A percentile compares a stretch with the other conserved stretches of the same genome.
These are phyloP conservation scores for Catharus bicknelli DNA, from an alignment of 2,113 vertebrate species.

Conservation along the genomic window DNA sequence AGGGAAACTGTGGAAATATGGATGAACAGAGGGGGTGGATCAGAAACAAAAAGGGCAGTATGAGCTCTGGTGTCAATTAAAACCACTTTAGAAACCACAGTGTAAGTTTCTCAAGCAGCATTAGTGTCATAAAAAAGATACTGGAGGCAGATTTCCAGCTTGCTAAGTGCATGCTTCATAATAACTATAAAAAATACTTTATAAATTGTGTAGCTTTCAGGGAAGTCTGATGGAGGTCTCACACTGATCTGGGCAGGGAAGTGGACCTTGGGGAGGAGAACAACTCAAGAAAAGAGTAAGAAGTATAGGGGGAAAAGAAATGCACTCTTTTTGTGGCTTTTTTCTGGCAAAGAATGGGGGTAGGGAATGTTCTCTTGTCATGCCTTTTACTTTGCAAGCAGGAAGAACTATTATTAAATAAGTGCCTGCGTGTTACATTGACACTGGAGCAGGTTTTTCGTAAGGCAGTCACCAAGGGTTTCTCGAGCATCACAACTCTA, in stretches of 20 bases:
- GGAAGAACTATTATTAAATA: not conserved
- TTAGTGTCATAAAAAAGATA: not conserved
- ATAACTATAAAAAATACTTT: not conserved
- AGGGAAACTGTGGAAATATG: not conserved
- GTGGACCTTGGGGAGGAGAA: not conserved
- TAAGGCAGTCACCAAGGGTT: not conserved
- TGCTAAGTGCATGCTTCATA: not conserved
- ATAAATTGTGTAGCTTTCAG: not conserved
- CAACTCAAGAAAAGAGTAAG: not conserved
- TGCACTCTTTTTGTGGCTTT: not conserved
- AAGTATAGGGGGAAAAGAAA: not conserved
- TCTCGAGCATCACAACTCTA: not conserved
- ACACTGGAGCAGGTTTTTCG: not conserved
- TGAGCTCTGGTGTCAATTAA: not conserved
- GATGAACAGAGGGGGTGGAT: not conserved
- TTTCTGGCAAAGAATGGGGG: accelerated
- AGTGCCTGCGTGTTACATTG: not conserved
- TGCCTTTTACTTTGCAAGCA: not conserved
- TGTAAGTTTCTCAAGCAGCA: not conserved
- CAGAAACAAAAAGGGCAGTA: not conserved
- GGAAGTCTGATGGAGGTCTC: not conserved
- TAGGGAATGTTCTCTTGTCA: not conserved
- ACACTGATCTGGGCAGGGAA: not conserved
- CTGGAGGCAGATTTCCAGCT: not conserved
- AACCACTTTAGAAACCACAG: not conserved